A percentile compares a stretch with the other conserved stretches of the same genome.
phyloP scores from a whole-genome alignment of 2,888 invertebrate species.

The Iselma pallidipennis region DNA sequence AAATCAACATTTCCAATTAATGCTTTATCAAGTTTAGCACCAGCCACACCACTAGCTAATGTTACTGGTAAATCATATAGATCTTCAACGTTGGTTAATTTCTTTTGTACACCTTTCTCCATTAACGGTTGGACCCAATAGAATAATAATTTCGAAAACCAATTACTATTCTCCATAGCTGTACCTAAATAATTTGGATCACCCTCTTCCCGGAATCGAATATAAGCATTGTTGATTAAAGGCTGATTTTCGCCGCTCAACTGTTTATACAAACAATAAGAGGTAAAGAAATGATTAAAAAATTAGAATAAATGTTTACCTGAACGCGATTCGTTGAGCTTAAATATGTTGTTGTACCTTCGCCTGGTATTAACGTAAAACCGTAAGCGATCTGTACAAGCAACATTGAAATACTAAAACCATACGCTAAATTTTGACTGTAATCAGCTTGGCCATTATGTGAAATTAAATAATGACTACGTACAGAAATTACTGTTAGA shows the following conservation, averaged over 20 bases:
- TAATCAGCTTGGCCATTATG: conserved; percentile 31
- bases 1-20: conserved; percentile 61
- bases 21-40: conserved; percentile 63
- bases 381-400: conserved; percentile 71
- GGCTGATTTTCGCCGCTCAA: conserved; percentile 32
- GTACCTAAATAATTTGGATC: conserved; percentile 76
- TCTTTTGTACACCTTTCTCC: conserved; percentile 74
- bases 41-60: conserved; percentile 65
- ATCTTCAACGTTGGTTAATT: conserved; percentile 76
- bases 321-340: conserved; percentile 35
- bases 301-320: conserved; percentile 33
- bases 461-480: conserved; percentile 58
- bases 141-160: conserved; percentile 77
- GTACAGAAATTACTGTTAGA: conserved; percentile 69
- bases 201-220: conserved; percentile 67
- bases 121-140: conserved; percentile 88
- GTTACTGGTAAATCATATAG: conserved; percentile 78
- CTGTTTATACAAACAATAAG: background rate
- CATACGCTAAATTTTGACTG: conserved; percentile 56
- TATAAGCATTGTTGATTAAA: conserved; percentile 58
- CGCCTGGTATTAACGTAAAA: conserved; percentile 70
- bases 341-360: conserved; percentile 58
- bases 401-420: conserved; percentile 65
- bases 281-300: background rate
- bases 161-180: conserved; percentile 77